Base-by-base conservation (phyloP, 2,113 vertebrate genomes). In the Vireo altiloquus region DNA sequence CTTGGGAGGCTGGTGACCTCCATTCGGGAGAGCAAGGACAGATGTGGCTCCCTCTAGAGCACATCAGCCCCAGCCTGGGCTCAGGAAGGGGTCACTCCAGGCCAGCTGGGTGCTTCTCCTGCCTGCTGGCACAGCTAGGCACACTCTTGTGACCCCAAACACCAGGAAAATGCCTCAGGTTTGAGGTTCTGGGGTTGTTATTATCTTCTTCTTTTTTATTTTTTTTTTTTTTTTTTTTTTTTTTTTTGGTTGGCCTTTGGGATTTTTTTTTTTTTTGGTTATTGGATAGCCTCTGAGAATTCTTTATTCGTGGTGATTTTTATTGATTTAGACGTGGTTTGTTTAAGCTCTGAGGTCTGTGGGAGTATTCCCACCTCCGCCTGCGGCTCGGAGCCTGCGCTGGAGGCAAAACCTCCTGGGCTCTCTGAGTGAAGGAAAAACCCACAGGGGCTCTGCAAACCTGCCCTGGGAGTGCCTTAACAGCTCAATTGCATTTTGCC, bases 31-130 rank as follows among this genome's bases (percentile, higher is more conserved):
- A 94, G 53, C 75, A 96, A 97, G 94, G 95, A 64, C 80, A 95
- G 84, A 91, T 84, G 76, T 66, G 65, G 75, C 85, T 94, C 84
- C 95, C n/a, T 40, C 92, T 94, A 80, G 50, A 92, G 87, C 53
- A 75, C 47, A 81, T 24, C 72, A 82, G 28, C n/a, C 59, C 0
- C 0, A 86, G 56, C 28, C 71, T 64, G n/a, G 42, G 53, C 54
- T 49, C 13, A 5, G 4, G 0, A 7, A 15, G 28, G 25, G 79
- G 39, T 86, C 72, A 46, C 37, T 8, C 9, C 17, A 15, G 14
- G 30, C 28, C 60, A 61, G 31, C 3, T 0, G 6, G 22, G 11
- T 47, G 13, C 60, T 69, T 18, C 27, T 27, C 35, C 30, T 16
- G 63, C 63, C 11, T 0, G 0, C 8, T 9, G 39, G 59, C 49